These are phyloP conservation scores for Homarus gammarus DNA, from an alignment of 2,888 invertebrate genomes.

Conservation along the genomic window DNA sequence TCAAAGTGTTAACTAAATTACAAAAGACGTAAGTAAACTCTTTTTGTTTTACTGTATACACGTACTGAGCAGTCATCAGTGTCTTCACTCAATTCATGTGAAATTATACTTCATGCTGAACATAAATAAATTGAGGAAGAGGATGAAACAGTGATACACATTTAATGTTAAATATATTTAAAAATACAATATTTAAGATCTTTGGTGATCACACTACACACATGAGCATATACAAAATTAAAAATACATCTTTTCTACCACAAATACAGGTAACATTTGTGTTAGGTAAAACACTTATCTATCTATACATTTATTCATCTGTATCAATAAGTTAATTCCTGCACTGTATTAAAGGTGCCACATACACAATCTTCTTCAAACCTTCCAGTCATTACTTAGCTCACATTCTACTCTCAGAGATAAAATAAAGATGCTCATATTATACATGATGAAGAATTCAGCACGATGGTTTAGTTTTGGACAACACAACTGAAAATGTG, in stretches of 20 bases:
- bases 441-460: background rate
- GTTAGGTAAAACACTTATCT: background rate
- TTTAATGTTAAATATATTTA: conserved; percentile 5
- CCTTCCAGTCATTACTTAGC: background rate
- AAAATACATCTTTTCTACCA: background rate
- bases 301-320: background rate
- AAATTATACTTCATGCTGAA: too few species aligned
- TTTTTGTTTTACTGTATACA: too few species aligned
- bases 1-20: too few species aligned
- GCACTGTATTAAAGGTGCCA: background rate
- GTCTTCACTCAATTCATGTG: too few species aligned
- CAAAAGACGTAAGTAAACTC: too few species aligned
- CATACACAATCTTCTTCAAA: background rate
- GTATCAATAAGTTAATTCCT: background rate
- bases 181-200: conserved; percentile 9
- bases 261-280: background rate
- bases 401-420: background rate
- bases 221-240: background rate
- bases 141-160: background rate
- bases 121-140: too few species aligned
- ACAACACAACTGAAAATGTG: background rate
- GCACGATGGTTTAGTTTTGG: background rate
- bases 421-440: background rate
- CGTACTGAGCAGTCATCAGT: too few species aligned
- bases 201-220: conserved; percentile 7